A percentile compares a stretch with the other conserved stretches of the same genome.
These are phyloP conservation scores for Petrophora chlorosata DNA, from an alignment of 2,888 invertebrate genomes.

Conservation along the genomic window DNA sequence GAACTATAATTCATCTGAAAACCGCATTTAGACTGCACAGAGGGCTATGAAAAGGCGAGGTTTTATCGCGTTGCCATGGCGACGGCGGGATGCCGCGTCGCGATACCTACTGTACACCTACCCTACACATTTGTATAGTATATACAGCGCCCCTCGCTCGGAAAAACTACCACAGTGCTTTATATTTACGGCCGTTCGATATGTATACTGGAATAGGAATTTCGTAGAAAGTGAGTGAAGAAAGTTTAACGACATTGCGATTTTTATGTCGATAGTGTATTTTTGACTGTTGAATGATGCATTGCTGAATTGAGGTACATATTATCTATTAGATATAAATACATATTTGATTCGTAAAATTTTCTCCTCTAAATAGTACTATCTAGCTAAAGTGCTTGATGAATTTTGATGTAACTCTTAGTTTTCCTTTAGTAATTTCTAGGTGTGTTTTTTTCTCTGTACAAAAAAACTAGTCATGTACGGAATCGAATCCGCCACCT, in stretches of 20 bases:
- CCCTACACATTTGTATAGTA: slow-evolving; percentile 2
- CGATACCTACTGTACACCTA: slow-evolving; percentile 59
- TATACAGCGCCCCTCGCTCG: slow-evolving; percentile 53
- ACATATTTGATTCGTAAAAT: too few species aligned
- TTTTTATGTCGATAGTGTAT: slow-evolving; percentile 29
- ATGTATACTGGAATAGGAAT: slow-evolving; percentile 45
- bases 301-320: neutral
- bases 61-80: slow-evolving; percentile 82
- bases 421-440: too few species aligned
- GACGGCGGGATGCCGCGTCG: slow-evolving; percentile 74
- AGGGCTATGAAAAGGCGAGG: slow-evolving; percentile 82
- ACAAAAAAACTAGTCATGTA: too few species aligned
- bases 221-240: slow-evolving; percentile 44
- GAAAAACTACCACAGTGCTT: slow-evolving; percentile 72
- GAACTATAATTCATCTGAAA: slow-evolving; percentile 43
- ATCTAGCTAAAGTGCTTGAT: too few species aligned
- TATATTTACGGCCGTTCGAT: slow-evolving; percentile 63
- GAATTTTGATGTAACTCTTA: too few species aligned
- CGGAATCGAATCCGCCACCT: too few species aligned
- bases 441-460: too few species aligned
- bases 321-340: too few species aligned
- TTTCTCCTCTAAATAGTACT: too few species aligned
- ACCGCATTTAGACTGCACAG: slow-evolving; percentile 61
- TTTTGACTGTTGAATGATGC: slow-evolving; percentile 9
- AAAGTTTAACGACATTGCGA: slow-evolving; percentile 35